A percentile compares a stretch with the other conserved stretches of the same genome.
Evolutionary conservation across 64 coral and sea anemone species (phyloP).

Genomic region (Stichodactyla mertensii): DNA sequence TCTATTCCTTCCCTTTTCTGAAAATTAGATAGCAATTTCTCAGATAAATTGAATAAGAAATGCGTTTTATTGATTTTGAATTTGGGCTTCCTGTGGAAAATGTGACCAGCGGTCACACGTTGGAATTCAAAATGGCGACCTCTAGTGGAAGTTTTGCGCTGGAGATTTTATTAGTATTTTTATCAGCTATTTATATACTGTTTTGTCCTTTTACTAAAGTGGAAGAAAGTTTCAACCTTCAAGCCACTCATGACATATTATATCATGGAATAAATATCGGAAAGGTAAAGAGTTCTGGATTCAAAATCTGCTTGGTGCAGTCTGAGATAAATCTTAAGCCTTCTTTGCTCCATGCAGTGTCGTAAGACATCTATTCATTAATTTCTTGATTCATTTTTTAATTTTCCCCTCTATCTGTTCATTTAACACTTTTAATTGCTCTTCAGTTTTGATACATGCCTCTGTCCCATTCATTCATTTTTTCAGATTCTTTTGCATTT

Average conservation of each 20-base stretch:
- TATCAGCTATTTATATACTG: constrained; percentile 52
- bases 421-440: too few species aligned
- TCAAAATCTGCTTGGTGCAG: too few species aligned
- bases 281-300: constrained; percentile 35
- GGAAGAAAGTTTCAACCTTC: constrained; percentile 95
- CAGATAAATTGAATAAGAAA: background rate
- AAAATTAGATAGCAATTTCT: background rate
- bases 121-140: constrained; percentile 58
- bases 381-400: background rate
- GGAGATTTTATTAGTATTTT: constrained; percentile 25
- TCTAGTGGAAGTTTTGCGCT: constrained; percentile 18
- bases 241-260: constrained; percentile 85
- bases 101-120: background rate
- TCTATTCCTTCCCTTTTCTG: background rate
- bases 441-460: background rate
- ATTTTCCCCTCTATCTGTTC: background rate
- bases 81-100: constrained; percentile 9
- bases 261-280: constrained; percentile 73
- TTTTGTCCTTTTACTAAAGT: constrained; percentile 96
- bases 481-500: background rate
- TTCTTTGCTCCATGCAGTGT: too few species aligned
- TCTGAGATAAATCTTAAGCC: too few species aligned
- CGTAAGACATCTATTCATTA: too few species aligned
- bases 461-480: background rate
- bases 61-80: background rate